Evolutionary conservation across 92 coral and sea anemone genomes (phyloP), one percentile per base, ranked within the genome.

Genomic region (Galaxea fascicularis): DNA sequence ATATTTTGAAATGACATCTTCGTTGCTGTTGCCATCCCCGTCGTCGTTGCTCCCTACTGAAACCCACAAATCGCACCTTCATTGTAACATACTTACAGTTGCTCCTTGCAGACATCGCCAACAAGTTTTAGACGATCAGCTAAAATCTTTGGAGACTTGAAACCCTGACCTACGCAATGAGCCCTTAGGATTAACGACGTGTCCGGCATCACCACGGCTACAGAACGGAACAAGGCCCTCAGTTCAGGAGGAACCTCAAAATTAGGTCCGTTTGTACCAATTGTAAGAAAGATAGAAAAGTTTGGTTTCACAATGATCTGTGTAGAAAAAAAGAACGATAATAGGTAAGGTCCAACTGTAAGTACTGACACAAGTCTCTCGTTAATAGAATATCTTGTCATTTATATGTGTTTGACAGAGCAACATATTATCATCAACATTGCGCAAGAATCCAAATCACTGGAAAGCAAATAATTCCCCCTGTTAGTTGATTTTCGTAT

Each of bases 121-220:
- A 95, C 99, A 52, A 94, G 90, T 71, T 90, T 96, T 18, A 94
- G 91, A 12, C 98, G 93, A 88, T 96, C 99, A 11, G 99, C 97
- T 39, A 96, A 66, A 27, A 95, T 88, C 90, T 94, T 96, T 28
- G 98, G 98, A 24, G 99, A 94, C 81, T 95, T 96, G 86, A 96
- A 95, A 5, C 99, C 99, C 64, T 96, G 99, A 47, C 99, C 98
- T 4, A 98, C 99, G 77, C 99, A 94, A 30, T 96, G 92, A 58
- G 98, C 94, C 88, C 99, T 94, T 87, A 96, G 90, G 77, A 96
- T 88, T 18, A 95, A 85, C 0, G 98, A 78, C 65, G 92, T 88
- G 75, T 97, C 99, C 16, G 99, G 98, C 91, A 90, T 89, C 68
- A 97, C 97, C 98, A 97, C 87, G 59, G 97, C 91, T 76, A 97